Percentiles rank a stretch among this genome's conserved stretches.
Evolutionary conservation across 2,113 vertebrate genomes (phyloP).

Genomic region (Podiceps cristatus): DNA sequence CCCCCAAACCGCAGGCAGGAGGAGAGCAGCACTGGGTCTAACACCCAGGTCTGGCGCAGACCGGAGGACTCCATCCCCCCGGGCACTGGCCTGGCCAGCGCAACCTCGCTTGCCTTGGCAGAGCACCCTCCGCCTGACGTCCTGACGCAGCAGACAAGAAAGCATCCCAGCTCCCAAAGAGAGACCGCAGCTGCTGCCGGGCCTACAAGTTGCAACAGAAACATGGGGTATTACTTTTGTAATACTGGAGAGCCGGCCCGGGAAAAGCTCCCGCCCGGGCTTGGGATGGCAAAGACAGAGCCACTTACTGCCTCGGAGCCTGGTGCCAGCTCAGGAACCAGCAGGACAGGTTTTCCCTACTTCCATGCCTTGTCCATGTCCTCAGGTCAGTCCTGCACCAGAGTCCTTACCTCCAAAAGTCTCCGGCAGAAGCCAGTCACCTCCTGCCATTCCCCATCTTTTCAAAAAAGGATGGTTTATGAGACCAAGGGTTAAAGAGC

Average conservation of each 20-base stretch:
- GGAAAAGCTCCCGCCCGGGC: background rate
- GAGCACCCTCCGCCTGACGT: background rate
- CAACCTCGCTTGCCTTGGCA: background rate
- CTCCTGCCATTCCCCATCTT: background rate
- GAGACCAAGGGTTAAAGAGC: background rate
- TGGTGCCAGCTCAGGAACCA: slow-evolving; percentile 37
- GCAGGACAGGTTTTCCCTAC: slow-evolving; percentile 24
- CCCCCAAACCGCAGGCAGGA: background rate
- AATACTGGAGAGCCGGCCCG: background rate
- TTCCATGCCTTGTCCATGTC: background rate
- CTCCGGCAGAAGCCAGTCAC: background rate
- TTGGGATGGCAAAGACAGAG: background rate
- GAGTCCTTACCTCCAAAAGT: background rate
- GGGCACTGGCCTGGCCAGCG: fast-evolving
- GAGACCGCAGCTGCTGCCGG: background rate
- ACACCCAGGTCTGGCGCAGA: fast-evolving
- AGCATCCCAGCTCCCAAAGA: background rate
- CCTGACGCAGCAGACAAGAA: background rate
- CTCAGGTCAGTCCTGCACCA: background rate
- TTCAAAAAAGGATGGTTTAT: background rate
- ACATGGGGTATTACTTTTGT: background rate
- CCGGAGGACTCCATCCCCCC: background rate
- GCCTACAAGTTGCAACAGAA: background rate
- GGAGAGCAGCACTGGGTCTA: background rate
- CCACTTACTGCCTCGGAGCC: background rate